Evolutionary conservation across 2,797 vertebrate genomes (phyloP).

Genomic region (Lateolabrax maculatus): DNA sequence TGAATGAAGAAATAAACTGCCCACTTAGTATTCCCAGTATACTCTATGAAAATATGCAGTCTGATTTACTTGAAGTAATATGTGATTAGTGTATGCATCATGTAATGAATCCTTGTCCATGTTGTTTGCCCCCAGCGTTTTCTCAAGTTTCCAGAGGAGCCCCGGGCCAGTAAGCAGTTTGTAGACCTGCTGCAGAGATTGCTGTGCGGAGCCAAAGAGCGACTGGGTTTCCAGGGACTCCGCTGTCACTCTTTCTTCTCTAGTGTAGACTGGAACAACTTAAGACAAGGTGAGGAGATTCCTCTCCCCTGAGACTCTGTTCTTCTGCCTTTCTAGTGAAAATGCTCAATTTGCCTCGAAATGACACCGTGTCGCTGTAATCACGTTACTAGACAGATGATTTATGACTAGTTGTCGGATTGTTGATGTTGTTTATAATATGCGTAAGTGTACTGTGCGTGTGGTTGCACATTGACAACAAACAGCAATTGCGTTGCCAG

Average conservation of each 20-base stretch:
- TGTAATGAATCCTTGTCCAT: conserved; percentile 20
- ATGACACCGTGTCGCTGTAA: conserved; percentile 5
- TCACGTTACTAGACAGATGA: conserved; percentile 25
- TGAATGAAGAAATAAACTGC: background rate
- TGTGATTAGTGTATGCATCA: conserved; percentile 18
- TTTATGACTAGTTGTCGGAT: conserved; percentile 32
- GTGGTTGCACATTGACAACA: conserved; percentile 42
- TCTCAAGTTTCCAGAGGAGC: conserved; percentile 93
- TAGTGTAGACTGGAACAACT: conserved; percentile 90
- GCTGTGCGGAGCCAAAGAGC: conserved; percentile 90
- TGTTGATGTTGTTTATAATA: conserved; percentile 34
- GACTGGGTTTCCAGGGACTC: conserved; percentile 92
- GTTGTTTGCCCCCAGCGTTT: conserved; percentile 83
- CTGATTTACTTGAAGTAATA: conserved; percentile 19
- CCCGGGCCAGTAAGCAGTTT: conserved; percentile 88
- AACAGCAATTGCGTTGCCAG: conserved; percentile 24
- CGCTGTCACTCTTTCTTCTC: conserved; percentile 96
- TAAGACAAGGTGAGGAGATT: conserved; percentile 89
- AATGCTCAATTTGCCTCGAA: conserved; percentile 41
- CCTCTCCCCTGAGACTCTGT: conserved; percentile 21
- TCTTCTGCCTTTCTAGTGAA: conserved; percentile 31
- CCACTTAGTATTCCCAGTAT: background rate
- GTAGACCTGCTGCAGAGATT: conserved; percentile 93
- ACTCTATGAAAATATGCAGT: conserved; percentile 1
- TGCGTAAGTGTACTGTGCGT: background rate